Evolutionary conservation across 2,888 invertebrate species (phyloP).

Genomic region (Branchipolynoe longqiensis): DNA sequence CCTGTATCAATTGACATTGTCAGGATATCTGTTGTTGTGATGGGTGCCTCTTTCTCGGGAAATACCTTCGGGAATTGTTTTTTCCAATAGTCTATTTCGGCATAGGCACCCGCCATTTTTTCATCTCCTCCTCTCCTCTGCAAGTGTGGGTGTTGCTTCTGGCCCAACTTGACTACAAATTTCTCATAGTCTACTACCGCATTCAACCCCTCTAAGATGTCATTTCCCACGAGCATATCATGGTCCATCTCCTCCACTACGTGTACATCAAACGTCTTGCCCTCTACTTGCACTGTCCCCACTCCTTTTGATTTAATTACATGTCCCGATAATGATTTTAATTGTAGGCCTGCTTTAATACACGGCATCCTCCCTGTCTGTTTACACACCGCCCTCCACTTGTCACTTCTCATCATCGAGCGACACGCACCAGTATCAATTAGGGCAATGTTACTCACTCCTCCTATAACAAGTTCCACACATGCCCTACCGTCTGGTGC

Average conservation of each 20-base stretch:
- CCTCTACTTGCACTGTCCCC: background rate
- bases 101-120: background rate
- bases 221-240: no score
- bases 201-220: no score
- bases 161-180: no score
- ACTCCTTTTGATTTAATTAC: background rate
- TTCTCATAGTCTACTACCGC: no score
- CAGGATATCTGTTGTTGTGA: background rate
- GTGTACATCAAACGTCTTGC: background rate
- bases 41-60: background rate
- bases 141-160: no score
- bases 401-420: background rate
- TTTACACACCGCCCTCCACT: background rate
- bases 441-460: no score
- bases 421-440: no score
- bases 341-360: background rate
- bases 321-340: background rate
- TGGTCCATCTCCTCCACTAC: no score
- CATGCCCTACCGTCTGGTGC: no score
- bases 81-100: background rate
- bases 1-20: constrained; percentile 1
- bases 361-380: background rate
- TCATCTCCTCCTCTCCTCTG: no score
- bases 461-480: no score
- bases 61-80: background rate